Evolutionary conservation across 2,113 vertebrate genomes (phyloP), one percentile per base, ranked within the genome.

Genomic region (Sialia sialis): DNA sequence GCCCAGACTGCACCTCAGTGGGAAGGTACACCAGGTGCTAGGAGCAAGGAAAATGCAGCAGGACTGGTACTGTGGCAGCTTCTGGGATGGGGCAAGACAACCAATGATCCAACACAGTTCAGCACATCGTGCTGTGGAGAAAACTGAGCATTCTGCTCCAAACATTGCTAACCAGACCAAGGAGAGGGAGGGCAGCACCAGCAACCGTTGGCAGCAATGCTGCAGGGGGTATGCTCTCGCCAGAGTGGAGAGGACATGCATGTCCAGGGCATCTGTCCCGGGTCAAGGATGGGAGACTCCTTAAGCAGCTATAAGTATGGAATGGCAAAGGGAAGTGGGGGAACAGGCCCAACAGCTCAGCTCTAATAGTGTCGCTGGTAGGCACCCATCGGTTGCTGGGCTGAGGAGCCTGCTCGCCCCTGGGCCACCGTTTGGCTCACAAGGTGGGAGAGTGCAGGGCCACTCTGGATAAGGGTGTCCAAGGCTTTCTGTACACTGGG

Each of bases 401-500:
- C 93, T 2, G 95, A 87, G 27, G 96, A 97, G 38, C 97, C 96
- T 7, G 98, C 97, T 91, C 89, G 95, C 34, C 95, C 95, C 92
- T 98, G 98, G 68, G 97, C 97, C 89, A 98, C 95, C 0, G 98
- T 97, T 87, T 98, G 98, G 82, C 97, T 98, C 74, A 99, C 99
- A 44, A 99, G 96, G 96, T 99, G 99, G 92, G 99, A 99, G 89
- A 99, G 98, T 12, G 99, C 97, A 23, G 99, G 99, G 56, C 99
- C 99, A 39, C 99, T 99, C 98, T 99, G 99, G 95, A 99, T 99
- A 44, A 99, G 98, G 15, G 99, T 99, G 97, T 99, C 99, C 86
- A 99, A 98, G 58, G 99, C 99, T 94, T 99, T 99, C 98, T 99
- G 99, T 77, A 99, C 99, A 75, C 99, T 99, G 9, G 99, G 99